Percentiles rank a stretch among this genome's conserved stretches.
Conservation (phyloP, 2,113 vertebrate genomes). For the Larimichthys polyactis region DNA sequence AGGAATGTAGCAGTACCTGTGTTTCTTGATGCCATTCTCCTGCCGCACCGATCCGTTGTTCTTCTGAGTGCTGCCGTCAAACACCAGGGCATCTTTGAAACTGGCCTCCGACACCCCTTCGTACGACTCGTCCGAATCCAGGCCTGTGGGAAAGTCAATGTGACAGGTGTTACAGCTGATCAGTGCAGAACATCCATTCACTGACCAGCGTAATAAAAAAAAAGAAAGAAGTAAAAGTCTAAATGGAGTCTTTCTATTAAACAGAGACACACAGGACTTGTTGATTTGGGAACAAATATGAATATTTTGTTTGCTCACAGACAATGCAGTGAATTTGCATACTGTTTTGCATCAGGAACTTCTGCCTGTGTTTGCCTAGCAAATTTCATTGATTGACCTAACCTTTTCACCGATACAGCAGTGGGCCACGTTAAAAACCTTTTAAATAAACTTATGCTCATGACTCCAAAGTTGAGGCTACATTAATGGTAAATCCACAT, state of each 20-base stretch:
- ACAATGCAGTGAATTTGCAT: conserved; percentile 5
- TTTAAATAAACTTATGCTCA: background rate
- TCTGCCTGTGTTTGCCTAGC: conserved; percentile 11
- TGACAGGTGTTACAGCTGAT: background rate
- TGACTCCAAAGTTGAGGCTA: background rate
- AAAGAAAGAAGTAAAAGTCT: background rate
- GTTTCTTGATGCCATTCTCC: conserved; percentile 94
- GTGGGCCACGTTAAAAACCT: too few species aligned
- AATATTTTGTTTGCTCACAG: background rate
- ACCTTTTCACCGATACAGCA: conserved; percentile 13
- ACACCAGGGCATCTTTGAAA: conserved; percentile 87
- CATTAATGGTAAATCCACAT: background rate
- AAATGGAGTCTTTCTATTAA: background rate
- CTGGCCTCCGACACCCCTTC: conserved; percentile 92
- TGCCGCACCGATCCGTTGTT: conserved; percentile 86
- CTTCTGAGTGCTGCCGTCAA: conserved; percentile 80
- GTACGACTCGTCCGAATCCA: conserved; percentile 94
- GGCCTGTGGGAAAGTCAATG: conserved; percentile 83
- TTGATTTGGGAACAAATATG: background rate
- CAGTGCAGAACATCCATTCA: background rate
- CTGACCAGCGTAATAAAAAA: background rate
- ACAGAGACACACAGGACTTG: background rate
- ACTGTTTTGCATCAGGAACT: conserved; percentile 32
- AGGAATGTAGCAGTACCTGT: conserved; percentile 87
- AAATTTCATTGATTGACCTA: conserved; percentile 41